Conservation (phyloP, 2,113 vertebrate genomes). For the Ivindomyrus marchei region DNA sequence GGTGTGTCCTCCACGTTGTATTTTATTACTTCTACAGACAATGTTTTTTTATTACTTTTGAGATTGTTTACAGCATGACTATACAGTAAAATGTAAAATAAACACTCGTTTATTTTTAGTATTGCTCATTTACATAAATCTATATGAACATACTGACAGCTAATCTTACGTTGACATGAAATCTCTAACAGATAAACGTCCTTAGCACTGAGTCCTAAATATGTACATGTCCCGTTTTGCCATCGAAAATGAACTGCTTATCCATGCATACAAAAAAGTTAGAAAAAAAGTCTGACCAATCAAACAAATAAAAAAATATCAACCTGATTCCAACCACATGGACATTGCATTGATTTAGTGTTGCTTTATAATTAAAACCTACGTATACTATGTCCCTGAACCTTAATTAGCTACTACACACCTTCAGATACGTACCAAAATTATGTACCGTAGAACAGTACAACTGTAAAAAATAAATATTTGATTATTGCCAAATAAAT, state of each 20-base stretch:
- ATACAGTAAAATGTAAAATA: constrained; percentile 63
- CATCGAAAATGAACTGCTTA: constrained; percentile 21
- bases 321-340: constrained; percentile 13
- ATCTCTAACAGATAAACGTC: constrained; percentile 42
- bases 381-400: constrained; percentile 1
- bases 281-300: constrained; percentile 12
- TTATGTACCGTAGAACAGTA: constrained; percentile 4
- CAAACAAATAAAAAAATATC: constrained; percentile 9
- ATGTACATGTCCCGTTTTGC: constrained; percentile 30
- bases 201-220: constrained; percentile 35
- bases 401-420: constrained; percentile 1
- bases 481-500: constrained; percentile 21
- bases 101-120: constrained; percentile 68
- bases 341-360: constrained; percentile 16
- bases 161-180: constrained; percentile 47
- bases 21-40: constrained; percentile 37
- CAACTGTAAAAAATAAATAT: constrained; percentile 13
- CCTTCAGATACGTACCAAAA: background rate
- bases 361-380: background rate
- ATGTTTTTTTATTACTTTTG: constrained; percentile 51
- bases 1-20: constrained; percentile 60
- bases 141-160: constrained; percentile 59
- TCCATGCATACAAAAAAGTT: constrained; percentile 26
- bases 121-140: constrained; percentile 73
- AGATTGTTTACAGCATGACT: constrained; percentile 66